Percentiles rank a stretch among this genome's conserved stretches.
Conservation (phyloP, 2,888 invertebrate genomes). For the Protophormia terraenovae region DNA sequence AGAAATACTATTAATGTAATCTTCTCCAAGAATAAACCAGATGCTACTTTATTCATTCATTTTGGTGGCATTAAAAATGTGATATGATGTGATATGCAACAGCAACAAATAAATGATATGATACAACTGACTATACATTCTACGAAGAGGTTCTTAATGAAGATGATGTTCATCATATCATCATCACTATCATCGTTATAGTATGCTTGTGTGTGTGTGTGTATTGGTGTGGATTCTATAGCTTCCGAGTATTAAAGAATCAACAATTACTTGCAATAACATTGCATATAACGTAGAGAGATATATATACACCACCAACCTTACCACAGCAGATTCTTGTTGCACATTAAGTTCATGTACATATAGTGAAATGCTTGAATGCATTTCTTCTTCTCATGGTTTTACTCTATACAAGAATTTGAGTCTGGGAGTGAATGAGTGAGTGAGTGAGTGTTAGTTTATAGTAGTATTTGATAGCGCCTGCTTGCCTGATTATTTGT, state of each 20-base stretch:
- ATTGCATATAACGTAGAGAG: neutral
- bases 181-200: neutral
- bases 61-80: conserved; percentile 53
- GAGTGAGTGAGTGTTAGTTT: neutral
- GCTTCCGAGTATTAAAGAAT: conserved; percentile 17
- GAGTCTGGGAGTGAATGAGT: too few species aligned
- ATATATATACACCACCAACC: neutral
- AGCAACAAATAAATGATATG: conserved; percentile 26
- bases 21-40: conserved; percentile 30
- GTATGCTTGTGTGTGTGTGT: neutral
- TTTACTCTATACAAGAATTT: too few species aligned
- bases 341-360: neutral
- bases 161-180: conserved; percentile 4
- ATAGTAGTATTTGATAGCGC: neutral
- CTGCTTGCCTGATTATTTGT: neutral
- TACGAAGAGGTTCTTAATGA: neutral
- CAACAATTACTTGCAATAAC: conserved; percentile 41
- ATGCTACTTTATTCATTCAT: conserved; percentile 58
- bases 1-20: conserved; percentile 42
- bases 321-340: neutral
- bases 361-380: neutral
- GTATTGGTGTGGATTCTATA: neutral
- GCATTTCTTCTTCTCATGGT: neutral
- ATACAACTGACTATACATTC: neutral
- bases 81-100: conserved; percentile 42